Percentiles rank a stretch among this genome's conserved stretches.
phyloP scores from a whole-genome alignment of 1,140 invertebrate genomes.

The Danaus plexippus region DNA sequence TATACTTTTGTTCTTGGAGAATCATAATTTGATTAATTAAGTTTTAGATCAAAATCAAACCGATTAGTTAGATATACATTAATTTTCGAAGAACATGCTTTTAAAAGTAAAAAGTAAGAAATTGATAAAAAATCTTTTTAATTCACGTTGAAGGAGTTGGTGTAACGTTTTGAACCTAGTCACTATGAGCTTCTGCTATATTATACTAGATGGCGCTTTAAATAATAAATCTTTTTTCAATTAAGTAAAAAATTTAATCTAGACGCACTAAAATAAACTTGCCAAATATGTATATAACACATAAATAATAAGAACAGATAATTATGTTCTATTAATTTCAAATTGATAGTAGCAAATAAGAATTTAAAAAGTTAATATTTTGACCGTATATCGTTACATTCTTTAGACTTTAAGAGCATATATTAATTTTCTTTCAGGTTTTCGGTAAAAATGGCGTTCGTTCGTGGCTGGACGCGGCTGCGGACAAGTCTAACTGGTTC shows the following conservation, averaged over 20 bases:
- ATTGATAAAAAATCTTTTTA: too few relatives aligned
- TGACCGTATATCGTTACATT: too few relatives aligned
- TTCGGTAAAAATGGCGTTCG: slow-evolving; percentile 78
- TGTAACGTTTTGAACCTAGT: neutral
- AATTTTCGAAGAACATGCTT: too few relatives aligned
- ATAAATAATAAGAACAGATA: neutral
- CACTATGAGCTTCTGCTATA: slow-evolving; percentile 14
- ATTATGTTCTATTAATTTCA: too few relatives aligned
- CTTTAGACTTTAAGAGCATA: too few relatives aligned
- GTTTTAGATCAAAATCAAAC: too few relatives aligned
- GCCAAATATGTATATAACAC: neutral
- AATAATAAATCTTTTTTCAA: neutral
- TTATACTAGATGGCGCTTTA: slow-evolving; percentile 28
- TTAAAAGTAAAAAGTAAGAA: too few relatives aligned
- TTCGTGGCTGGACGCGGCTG: slow-evolving; percentile 84
- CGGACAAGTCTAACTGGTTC: slow-evolving; percentile 84
- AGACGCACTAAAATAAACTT: neutral
- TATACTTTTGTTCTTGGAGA: neutral
- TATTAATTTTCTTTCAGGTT: slow-evolving; percentile 73
- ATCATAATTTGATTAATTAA: neutral
- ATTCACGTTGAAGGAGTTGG: too few relatives aligned
- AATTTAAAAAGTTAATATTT: too few relatives aligned
- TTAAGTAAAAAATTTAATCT: neutral
- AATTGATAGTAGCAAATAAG: too few relatives aligned
- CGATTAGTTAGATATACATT: too few relatives aligned